A percentile compares a stretch with the other conserved stretches of the same genome.
Conservation (phyloP, 2,888 invertebrate genomes). For the Acheta domesticus region DNA sequence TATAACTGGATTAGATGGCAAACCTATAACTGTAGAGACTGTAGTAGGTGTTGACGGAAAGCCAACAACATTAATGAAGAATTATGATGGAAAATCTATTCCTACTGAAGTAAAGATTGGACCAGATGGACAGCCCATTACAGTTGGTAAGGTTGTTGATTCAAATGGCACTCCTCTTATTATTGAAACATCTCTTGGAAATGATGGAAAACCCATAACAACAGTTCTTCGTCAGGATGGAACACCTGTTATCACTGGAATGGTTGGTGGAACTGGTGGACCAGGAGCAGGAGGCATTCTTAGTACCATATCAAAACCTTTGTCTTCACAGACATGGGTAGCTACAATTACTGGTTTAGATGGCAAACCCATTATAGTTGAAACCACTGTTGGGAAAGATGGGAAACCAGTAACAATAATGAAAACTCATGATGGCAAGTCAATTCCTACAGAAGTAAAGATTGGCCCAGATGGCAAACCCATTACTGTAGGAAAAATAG, state of each 20-base stretch:
- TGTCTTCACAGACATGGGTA: background rate
- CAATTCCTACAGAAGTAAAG: background rate
- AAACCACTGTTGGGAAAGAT: background rate
- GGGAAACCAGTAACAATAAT: constrained; percentile 18
- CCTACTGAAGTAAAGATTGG: constrained; percentile 42
- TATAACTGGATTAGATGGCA: constrained; percentile 39
- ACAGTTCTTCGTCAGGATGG: constrained; percentile 12
- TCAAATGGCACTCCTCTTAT: constrained; percentile 2
- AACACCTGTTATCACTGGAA: constrained; percentile 18
- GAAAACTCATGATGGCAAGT: background rate
- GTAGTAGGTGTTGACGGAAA: constrained; percentile 42
- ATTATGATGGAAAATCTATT: constrained; percentile 39
- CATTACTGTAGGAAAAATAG: background rate
- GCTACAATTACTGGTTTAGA: background rate
- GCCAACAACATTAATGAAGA: constrained; percentile 41
- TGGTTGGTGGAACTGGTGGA: background rate
- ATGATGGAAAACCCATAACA: constrained; percentile 39
- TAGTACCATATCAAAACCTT: background rate
- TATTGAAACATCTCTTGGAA: constrained; percentile 39
- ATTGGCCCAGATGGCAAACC: background rate
- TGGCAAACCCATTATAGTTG: background rate
- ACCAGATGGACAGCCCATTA: constrained; percentile 41
- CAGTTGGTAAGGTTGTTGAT: background rate
- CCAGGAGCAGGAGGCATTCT: background rate
- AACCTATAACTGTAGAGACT: background rate